Evolutionary conservation across 1,140 invertebrate genomes (phyloP).

Genomic region (Leptinotarsa lineolata): DNA sequence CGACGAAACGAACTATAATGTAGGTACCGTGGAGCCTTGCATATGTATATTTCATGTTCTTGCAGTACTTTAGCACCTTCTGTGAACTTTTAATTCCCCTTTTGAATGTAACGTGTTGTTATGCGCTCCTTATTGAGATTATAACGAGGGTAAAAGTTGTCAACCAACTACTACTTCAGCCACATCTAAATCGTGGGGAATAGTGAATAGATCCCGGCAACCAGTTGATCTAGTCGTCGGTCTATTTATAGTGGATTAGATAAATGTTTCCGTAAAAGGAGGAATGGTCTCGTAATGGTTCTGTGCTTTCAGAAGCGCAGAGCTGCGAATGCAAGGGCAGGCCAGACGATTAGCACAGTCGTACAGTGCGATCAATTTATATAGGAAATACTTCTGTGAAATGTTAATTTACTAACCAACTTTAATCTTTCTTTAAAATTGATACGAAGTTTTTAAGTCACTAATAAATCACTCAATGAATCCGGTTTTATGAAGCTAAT

Average conservation of each 20-base stretch:
- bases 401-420: too few species aligned
- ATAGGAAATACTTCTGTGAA: too few species aligned
- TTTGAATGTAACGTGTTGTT: conserved; percentile 8
- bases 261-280: conserved; percentile 6
- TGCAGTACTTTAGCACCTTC: not conserved
- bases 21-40: not conserved
- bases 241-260: conserved; percentile 8
- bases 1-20: not conserved
- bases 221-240: not conserved
- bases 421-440: too few species aligned
- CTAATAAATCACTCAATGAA: too few species aligned
- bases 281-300: conserved; percentile 8
- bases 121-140: not conserved
- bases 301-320: not conserved
- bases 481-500: too few species aligned
- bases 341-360: not conserved
- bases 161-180: not conserved
- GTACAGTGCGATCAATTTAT: too few species aligned
- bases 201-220: not conserved
- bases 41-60: conserved; percentile 6
- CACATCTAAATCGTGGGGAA: not conserved
- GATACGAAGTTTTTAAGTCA: too few species aligned
- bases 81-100: not conserved
- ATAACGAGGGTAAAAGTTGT: conserved; percentile 6
- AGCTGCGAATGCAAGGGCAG: not conserved